These are phyloP conservation scores for Sebastes vulpes DNA, from an alignment of 2,797 vertebrate genomes.

Conservation along the genomic window DNA sequence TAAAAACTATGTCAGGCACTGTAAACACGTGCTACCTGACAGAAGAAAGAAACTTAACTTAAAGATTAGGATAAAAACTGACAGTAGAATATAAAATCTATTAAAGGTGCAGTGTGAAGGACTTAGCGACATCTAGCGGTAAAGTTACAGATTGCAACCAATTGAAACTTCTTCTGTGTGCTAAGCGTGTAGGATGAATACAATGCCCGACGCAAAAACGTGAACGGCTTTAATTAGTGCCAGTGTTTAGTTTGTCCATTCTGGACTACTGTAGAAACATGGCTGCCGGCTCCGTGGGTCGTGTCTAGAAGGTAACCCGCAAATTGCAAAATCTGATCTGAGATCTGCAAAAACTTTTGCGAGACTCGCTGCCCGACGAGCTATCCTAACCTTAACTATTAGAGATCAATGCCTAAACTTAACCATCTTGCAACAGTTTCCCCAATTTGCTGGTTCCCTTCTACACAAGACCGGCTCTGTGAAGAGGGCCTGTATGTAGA, in stretches of 20 bases:
- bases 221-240: not conserved
- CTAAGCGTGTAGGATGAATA: not conserved
- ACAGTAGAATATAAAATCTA: not conserved
- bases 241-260: not conserved
- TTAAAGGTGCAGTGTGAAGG: not conserved
- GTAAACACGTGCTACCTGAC: not conserved
- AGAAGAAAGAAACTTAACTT: not conserved
- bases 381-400: too few species aligned
- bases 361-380: too few species aligned
- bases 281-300: not conserved
- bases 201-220: accelerated
- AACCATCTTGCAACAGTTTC: too few species aligned
- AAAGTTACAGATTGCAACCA: not conserved
- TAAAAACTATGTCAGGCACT: not conserved
- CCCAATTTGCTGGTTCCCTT: too few species aligned
- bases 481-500: not conserved
- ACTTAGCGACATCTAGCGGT: not conserved
- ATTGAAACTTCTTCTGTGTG: not conserved
- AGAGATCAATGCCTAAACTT: too few species aligned
- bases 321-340: not conserved
- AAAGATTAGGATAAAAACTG: not conserved
- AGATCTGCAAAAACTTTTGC: too few species aligned
- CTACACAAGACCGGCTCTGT: not conserved
- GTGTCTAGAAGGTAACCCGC: not conserved
- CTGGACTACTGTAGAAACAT: not conserved